phyloP scores from a whole-genome alignment of 92 coral and sea anemone species.

The Porites rus region DNA sequence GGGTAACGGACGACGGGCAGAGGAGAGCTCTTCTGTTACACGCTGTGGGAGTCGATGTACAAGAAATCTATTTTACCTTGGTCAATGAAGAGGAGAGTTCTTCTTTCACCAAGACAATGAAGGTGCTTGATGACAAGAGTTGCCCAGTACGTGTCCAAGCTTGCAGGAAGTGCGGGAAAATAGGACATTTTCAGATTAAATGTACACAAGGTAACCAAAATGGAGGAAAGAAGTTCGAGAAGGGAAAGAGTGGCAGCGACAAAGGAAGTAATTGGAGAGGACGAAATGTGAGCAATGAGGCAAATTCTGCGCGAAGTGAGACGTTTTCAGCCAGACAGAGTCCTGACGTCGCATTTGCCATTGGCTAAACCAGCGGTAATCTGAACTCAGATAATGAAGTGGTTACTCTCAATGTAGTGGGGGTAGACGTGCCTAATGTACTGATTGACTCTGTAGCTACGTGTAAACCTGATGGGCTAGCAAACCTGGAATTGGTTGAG shows the following conservation, averaged over 20 bases:
- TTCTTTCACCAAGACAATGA: neutral
- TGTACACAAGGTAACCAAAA: slow-evolving; percentile 21
- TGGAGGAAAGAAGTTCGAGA: neutral
- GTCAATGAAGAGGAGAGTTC: neutral
- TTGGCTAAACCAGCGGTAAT: neutral
- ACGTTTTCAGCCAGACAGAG: neutral
- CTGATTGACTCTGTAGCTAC: slow-evolving; percentile 23
- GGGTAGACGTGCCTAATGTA: neutral
- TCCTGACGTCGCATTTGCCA: neutral
- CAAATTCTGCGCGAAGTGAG: neutral
- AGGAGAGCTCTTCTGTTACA: slow-evolving; percentile 57
- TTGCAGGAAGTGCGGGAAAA: slow-evolving; percentile 22
- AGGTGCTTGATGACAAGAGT: slow-evolving; percentile 11
- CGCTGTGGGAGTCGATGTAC: slow-evolving; percentile 51
- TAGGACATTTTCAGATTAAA: slow-evolving; percentile 11
- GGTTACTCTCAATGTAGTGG: neutral
- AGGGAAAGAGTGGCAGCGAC: neutral
- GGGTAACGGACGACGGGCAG: slow-evolving; percentile 44
- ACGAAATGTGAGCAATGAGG: neutral
- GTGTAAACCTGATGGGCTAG: neutral
- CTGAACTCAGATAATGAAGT: neutral
- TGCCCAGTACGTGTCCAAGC: neutral
- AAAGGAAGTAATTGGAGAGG: neutral
- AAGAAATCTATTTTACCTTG: neutral
- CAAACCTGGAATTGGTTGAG: slow-evolving; percentile 7